Evolutionary conservation across 2,113 vertebrate genomes (phyloP), one percentile per base, ranked within the genome.

Genomic region (Alosa alosa): DNA sequence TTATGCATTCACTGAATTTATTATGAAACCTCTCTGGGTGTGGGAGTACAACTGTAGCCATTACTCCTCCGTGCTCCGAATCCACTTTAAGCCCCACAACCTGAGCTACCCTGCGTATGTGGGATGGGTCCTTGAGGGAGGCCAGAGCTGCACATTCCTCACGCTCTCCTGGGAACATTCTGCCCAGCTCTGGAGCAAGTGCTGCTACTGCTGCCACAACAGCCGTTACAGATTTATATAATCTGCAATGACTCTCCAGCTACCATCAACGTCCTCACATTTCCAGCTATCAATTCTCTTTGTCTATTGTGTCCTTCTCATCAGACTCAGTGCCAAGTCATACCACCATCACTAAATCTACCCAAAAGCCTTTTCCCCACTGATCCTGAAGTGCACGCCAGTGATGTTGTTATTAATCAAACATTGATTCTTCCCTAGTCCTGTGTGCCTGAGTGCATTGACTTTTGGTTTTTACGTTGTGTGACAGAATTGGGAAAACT

Each of bases 121-220:
- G 31, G 72, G 11, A 39, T 78, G 72, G 25, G 72, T 4, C 31
- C 31, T 17, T 75, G 78, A 84, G 84, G 75, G 85, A 88, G 86
- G 86, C 18, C 64, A 84, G 86, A 83, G 50, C 81, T 84, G 83
- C 72, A 81, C 84, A 90, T 88, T 88, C 89, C 81, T 82, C 84
- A 82, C 85, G 20, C 17, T 87, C 18, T 22, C 20, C 18, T 20
- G 17, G 11, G 47, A 6, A 52, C 50, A 52, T 17, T 15, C 17
- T 13, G 4, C 52, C 52, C 52, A 55, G 17, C 0, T 17, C 52
- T 55, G 17, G 4, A 17, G 52, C 18, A 52, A 15, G 50, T 17
- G 50, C 50, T 52, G 50, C 50, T 52, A 10, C 50, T 52, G 9
- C 50, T 52, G 50, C 50, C 13, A 4, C 1, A 49, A 87, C 84